Evolutionary conservation across 2,113 vertebrate species (phyloP).

Genomic region (Ammospiza caudacuta): DNA sequence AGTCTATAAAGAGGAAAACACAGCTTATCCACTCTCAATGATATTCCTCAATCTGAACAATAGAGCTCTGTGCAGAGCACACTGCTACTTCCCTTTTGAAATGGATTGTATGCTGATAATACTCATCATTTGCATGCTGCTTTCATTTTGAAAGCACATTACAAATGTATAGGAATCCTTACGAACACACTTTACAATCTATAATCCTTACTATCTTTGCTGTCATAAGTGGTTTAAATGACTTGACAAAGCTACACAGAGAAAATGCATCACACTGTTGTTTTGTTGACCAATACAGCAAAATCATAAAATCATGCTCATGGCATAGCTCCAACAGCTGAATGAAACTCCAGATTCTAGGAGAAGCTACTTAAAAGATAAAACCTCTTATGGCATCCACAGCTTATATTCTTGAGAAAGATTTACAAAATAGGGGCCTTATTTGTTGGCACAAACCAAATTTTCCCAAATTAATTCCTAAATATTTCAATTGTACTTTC

Average conservation of each 20-base stretch:
- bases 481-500: neutral
- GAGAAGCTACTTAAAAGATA: neutral
- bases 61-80: neutral
- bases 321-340: neutral
- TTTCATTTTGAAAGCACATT: constrained; percentile 35
- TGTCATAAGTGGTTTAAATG: neutral
- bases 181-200: neutral
- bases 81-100: constrained; percentile 20
- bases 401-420: neutral
- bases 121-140: constrained; percentile 22
- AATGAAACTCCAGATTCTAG: neutral
- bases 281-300: neutral
- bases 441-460: neutral
- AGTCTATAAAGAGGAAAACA: neutral
- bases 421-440: neutral
- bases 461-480: neutral
- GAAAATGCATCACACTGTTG: neutral
- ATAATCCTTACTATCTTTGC: constrained; percentile 16
- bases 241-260: neutral
- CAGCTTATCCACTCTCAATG: constrained; percentile 10
- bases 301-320: neutral
- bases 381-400: neutral
- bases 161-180: constrained; percentile 19
- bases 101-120: constrained; percentile 29
- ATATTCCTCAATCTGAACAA: constrained; percentile 41